Evolutionary conservation across 2,797 vertebrate species (phyloP).

Genomic region (Sylvia borin): DNA sequence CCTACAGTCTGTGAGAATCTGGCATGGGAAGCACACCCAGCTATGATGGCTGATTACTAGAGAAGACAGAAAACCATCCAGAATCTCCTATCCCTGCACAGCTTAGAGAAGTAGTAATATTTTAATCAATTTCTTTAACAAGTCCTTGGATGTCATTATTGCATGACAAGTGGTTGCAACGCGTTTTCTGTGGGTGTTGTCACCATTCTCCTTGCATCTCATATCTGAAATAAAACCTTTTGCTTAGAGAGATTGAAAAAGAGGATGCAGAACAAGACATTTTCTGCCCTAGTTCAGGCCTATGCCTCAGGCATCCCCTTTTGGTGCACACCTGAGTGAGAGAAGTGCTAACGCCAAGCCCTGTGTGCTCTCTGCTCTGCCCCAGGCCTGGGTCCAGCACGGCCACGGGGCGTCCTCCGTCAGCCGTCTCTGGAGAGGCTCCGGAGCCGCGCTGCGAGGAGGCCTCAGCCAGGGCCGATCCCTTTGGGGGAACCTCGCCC

Average conservation of each 20-base stretch:
- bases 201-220: not conserved
- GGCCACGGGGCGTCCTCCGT: too few relatives aligned
- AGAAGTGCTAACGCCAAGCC: not conserved
- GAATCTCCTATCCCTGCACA: not conserved
- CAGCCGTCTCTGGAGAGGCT: rapidly evolving
- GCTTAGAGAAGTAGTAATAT: not conserved
- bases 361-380: rapidly evolving
- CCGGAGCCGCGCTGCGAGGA: too few relatives aligned
- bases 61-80: not conserved
- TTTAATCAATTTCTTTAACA: not conserved
- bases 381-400: not conserved
- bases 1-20: not conserved
- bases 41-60: not conserved
- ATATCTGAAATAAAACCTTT: not conserved
- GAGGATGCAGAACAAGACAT: not conserved
- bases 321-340: not conserved
- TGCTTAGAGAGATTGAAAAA: not conserved
- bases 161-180: not conserved
- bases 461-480: too few relatives aligned
- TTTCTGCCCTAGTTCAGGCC: not conserved
- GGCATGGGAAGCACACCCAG: not conserved
- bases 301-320: not conserved
- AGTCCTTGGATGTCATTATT: not conserved
- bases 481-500: not conserved
- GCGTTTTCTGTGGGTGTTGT: not conserved